These are phyloP conservation scores for Tiaroga cobitis DNA, from an alignment of 2,797 vertebrate species.

Conservation along the genomic window DNA sequence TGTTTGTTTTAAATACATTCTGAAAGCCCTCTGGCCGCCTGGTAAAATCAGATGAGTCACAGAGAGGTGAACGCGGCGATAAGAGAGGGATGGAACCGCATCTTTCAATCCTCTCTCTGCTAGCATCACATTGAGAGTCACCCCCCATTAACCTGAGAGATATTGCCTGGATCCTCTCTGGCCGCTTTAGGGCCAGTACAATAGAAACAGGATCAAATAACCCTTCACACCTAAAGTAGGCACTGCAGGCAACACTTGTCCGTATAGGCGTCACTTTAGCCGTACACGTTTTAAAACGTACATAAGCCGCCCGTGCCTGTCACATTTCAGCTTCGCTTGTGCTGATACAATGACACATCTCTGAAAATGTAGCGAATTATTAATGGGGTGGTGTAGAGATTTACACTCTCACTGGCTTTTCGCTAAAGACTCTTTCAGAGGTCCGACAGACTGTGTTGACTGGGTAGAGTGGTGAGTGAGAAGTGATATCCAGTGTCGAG, in stretches of 20 bases:
- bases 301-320: not conserved
- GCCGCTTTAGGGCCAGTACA: constrained; percentile 52
- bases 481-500: constrained; percentile 47
- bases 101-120: constrained; percentile 42
- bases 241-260: constrained; percentile 9
- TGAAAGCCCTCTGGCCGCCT: constrained; percentile 37
- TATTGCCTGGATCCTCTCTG: constrained; percentile 69
- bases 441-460: constrained; percentile 46
- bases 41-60: constrained; percentile 55
- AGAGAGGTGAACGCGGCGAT: constrained; percentile 43
- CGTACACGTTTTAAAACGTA: constrained; percentile 17
- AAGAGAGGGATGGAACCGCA: constrained; percentile 43
- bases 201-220: constrained; percentile 53
- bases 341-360: constrained; percentile 44
- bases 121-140: constrained; percentile 66
- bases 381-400: constrained; percentile 38
- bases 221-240: constrained; percentile 28
- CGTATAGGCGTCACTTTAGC: constrained; percentile 18
- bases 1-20: constrained; percentile 52
- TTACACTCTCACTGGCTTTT: constrained; percentile 40
- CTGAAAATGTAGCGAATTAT: constrained; percentile 54
- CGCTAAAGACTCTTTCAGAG: constrained; percentile 49
- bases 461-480: constrained; percentile 42
- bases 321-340: constrained; percentile 20
- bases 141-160: constrained; percentile 76